A percentile compares a stretch with the other conserved stretches of the same genome.
Evolutionary conservation across 2,888 invertebrate genomes (phyloP).

Genomic region (Hoplodrina blanda): DNA sequence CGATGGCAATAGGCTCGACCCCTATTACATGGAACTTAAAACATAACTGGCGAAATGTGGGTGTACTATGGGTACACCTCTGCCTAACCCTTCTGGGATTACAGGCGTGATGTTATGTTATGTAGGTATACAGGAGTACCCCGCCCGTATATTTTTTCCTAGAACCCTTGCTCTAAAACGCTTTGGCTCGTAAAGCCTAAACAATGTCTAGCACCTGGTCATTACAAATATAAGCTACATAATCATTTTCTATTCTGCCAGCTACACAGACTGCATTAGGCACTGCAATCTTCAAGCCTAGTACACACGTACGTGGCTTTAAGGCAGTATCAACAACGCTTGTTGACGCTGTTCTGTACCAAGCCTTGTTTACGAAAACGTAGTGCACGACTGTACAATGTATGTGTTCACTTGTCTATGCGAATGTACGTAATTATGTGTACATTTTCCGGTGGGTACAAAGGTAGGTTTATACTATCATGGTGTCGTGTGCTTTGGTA

Average conservation of each 20-base stretch:
- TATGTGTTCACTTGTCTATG: constrained; percentile 40
- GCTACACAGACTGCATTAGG: constrained; percentile 26
- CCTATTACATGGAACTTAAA: too few species aligned
- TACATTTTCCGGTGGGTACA: constrained; percentile 21
- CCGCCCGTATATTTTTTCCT: too few species aligned
- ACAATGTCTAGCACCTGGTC: not conserved
- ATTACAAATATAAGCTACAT: not conserved
- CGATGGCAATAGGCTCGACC: too few species aligned
- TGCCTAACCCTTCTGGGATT: too few species aligned
- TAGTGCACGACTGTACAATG: constrained; percentile 43
- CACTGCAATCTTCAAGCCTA: constrained; percentile 52
- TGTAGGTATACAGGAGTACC: too few species aligned
- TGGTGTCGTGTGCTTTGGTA: constrained; percentile 11
- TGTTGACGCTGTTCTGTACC: constrained; percentile 51
- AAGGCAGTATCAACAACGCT: constrained; percentile 49
- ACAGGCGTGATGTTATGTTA: too few species aligned
- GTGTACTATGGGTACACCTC: too few species aligned
- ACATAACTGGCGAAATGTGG: too few species aligned
- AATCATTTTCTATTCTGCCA: constrained; percentile 22
- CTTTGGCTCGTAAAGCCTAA: too few species aligned
- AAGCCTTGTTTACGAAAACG: constrained; percentile 52
- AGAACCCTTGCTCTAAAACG: too few species aligned
- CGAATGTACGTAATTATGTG: constrained; percentile 47
- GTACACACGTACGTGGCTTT: constrained; percentile 46
- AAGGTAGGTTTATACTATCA: constrained; percentile 7